Conservation (phyloP, 2,113 vertebrate genomes). For the Cyanocitta stelleri region DNA sequence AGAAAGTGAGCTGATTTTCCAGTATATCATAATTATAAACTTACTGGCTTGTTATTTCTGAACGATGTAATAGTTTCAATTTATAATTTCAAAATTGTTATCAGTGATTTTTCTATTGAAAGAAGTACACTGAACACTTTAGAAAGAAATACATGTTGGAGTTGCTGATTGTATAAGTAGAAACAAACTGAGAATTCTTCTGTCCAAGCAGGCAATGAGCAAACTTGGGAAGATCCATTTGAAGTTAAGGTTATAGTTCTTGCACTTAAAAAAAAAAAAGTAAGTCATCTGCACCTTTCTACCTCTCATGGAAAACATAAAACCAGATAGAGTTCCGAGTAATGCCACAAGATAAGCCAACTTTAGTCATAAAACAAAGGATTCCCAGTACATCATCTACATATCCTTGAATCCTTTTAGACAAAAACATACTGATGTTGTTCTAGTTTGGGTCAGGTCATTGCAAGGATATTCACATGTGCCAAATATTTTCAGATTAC, state of each 20-base stretch:
- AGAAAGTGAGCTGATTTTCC: not conserved
- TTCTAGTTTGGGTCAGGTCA: not conserved
- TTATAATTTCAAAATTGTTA: not conserved
- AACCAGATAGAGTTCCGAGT: not conserved
- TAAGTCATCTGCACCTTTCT: not conserved
- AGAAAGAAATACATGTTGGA: not conserved
- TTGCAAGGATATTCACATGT: not conserved
- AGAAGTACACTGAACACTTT: not conserved
- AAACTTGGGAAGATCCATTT: not conserved
- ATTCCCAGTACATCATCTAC: not conserved
- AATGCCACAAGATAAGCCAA: not conserved
- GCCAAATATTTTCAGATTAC: not conserved
- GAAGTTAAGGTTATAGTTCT: not conserved
- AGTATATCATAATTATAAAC: not conserved
- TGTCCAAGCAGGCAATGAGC: not conserved
- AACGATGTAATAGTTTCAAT: not conserved
- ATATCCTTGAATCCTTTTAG: not conserved
- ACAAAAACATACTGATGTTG: not conserved
- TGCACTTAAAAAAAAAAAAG: not conserved
- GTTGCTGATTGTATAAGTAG: not conserved
- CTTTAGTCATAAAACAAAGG: constrained; percentile 15
- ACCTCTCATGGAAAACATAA: not conserved
- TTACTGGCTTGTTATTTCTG: not conserved
- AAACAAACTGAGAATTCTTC: not conserved
- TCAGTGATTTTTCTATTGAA: not conserved